Percentiles rank a stretch among this genome's conserved stretches.
Conservation (phyloP, 2,797 vertebrate genomes). For the Aphelocoma californica region DNA sequence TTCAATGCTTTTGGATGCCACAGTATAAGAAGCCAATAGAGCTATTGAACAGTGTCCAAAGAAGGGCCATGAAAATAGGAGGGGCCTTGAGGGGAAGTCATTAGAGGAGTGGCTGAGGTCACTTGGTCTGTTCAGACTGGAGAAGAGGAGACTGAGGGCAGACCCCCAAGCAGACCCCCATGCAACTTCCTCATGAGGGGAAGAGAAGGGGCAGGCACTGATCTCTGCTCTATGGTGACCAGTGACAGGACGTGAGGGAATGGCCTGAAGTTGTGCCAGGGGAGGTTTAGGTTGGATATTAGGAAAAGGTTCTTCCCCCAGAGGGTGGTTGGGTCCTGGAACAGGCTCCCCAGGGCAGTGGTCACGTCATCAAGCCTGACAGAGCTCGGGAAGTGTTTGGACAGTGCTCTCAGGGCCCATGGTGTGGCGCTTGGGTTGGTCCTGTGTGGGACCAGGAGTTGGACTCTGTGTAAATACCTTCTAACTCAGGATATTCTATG, state of each 20-base stretch:
- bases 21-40: background rate
- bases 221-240: background rate
- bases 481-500: background rate
- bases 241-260: fast-evolving
- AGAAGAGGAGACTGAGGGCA: background rate
- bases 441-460: background rate
- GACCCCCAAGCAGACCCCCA: fast-evolving
- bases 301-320: background rate
- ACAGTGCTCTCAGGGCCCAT: background rate
- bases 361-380: background rate
- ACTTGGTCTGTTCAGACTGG: background rate
- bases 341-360: background rate
- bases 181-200: fast-evolving
- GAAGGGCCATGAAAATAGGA: background rate
- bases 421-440: background rate
- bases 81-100: fast-evolving
- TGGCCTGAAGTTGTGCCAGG: background rate
- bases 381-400: fast-evolving
- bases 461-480: background rate
- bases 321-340: fast-evolving
- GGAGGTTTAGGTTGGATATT: fast-evolving
- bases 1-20: background rate
- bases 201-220: background rate
- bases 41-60: background rate
- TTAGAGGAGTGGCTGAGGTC: background rate